Conservation (phyloP, 2,797 vertebrate species). For the Delichon dasypus region DNA sequence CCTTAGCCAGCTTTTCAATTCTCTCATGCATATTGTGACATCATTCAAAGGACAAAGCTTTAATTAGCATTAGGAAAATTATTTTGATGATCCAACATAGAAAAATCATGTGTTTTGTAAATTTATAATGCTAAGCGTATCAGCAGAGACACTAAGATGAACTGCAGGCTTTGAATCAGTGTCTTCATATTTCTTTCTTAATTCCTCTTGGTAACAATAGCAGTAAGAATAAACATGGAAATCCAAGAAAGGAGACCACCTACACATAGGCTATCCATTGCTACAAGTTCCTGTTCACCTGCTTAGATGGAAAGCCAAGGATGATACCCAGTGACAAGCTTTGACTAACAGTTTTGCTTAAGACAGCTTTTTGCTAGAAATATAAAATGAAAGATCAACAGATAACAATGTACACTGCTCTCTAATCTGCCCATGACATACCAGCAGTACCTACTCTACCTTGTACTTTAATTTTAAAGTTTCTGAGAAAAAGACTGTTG, state of each 20-base stretch:
- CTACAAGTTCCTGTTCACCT: constrained; percentile 37
- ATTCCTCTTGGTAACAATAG: constrained; percentile 28
- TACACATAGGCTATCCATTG: not conserved
- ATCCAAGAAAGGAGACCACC: constrained; percentile 13
- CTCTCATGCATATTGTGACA: not conserved
- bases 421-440: not conserved
- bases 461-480: not conserved
- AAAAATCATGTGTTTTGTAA: not conserved
- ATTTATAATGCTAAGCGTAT: not conserved
- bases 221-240: constrained; percentile 18
- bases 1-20: not conserved
- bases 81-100: not conserved
- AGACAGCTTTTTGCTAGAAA: not conserved
- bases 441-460: not conserved
- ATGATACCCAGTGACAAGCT: not conserved
- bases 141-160: not conserved
- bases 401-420: not conserved
- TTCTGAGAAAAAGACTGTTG: not conserved
- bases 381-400: not conserved
- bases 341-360: not conserved
- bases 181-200: not conserved
- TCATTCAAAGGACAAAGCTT: not conserved
- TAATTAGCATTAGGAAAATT: not conserved
- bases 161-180: not conserved
- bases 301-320: not conserved